These are phyloP conservation scores for Oryzias dopingdopingensis DNA, from an alignment of 2,797 vertebrate genomes.

Conservation along the genomic window DNA sequence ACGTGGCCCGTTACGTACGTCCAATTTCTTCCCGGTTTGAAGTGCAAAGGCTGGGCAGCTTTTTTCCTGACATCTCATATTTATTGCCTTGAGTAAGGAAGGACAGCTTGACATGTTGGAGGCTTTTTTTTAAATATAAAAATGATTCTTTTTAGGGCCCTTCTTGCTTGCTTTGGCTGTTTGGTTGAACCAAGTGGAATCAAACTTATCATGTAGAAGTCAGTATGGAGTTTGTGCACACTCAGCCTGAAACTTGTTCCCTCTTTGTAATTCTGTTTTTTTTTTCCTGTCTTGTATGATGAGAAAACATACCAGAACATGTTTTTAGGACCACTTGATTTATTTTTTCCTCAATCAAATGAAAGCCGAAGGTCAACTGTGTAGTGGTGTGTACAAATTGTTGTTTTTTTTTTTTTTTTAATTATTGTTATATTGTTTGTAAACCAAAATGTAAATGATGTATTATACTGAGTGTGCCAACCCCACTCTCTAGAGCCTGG, in stretches of 20 bases:
- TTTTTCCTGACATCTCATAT: constrained; percentile 37
- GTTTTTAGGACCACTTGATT: constrained; percentile 73
- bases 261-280: background rate
- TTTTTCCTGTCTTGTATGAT: constrained; percentile 11
- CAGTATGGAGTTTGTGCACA: constrained; percentile 41
- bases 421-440: constrained; percentile 64
- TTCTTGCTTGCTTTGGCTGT: constrained; percentile 19
- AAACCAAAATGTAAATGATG: constrained; percentile 82
- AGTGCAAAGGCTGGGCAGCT: constrained; percentile 21
- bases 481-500: constrained; percentile 82
- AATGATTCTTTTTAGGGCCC: constrained; percentile 14
- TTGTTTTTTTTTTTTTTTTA: constrained; percentile 32
- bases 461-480: constrained; percentile 89
- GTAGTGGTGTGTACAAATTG: constrained; percentile 70
- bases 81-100: constrained; percentile 60
- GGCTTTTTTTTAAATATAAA: background rate
- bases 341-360: constrained; percentile 55
- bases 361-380: constrained; percentile 70
- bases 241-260: constrained; percentile 34
- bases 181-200: constrained; percentile 30
- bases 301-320: constrained; percentile 69
- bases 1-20: constrained; percentile 22
- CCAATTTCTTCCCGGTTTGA: constrained; percentile 15
- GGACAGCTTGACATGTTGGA: background rate
- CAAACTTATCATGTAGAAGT: constrained; percentile 40